These are phyloP conservation scores for Eupristina koningsbergeri DNA, from an alignment of 1,140 invertebrate species.

Conservation along the genomic window DNA sequence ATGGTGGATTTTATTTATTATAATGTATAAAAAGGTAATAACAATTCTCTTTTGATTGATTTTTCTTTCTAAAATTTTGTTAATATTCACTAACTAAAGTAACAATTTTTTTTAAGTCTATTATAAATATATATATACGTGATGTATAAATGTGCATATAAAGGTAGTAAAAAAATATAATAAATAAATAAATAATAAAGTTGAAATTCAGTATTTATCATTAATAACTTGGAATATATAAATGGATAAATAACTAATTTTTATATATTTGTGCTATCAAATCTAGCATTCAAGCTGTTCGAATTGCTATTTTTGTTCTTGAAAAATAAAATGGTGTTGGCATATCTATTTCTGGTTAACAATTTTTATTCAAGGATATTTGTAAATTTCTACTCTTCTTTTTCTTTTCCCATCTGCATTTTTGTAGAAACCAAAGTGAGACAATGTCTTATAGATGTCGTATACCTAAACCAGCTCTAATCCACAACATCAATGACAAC, in stretches of 20 bases:
- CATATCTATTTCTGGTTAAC: neutral
- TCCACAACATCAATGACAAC: conserved; percentile 43
- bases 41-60: no score
- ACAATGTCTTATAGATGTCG: conserved; percentile 23
- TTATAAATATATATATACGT: no score
- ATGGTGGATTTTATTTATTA: neutral
- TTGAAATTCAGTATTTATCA: no score
- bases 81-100: no score
- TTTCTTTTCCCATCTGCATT: conserved; percentile 21
- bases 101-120: no score
- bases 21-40: no score
- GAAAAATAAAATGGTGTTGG: neutral
- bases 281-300: neutral
- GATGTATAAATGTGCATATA: no score
- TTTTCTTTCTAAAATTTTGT: no score
- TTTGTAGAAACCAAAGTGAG: conserved; percentile 43
- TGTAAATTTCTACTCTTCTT: conserved; percentile 2
- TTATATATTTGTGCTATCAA: neutral
- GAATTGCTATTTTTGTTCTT: neutral
- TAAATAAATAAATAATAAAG: no score
- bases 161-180: no score
- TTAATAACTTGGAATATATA: no score
- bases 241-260: no score
- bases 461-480: conserved; percentile 38
- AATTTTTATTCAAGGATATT: neutral